phyloP scores from a whole-genome alignment of 2,113 vertebrate genomes.

The Heptranchias perlo region DNA sequence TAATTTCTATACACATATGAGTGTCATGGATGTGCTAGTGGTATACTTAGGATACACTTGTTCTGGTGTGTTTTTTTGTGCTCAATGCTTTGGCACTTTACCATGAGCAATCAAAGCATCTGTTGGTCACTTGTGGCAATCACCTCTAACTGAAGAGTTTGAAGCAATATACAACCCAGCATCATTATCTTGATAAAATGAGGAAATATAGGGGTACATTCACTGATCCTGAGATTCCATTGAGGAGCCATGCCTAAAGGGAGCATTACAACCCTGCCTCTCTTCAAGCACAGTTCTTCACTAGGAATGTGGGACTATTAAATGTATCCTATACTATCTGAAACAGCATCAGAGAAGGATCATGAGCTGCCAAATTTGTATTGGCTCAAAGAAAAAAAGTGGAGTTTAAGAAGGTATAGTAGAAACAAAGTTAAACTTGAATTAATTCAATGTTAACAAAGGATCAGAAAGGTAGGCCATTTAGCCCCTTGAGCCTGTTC shows the following conservation, averaged over 20 bases:
- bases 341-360: not conserved
- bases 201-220: not conserved
- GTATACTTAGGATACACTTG: not conserved
- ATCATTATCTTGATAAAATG: not conserved
- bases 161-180: not conserved
- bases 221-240: not conserved
- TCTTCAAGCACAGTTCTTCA: not conserved
- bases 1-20: not conserved
- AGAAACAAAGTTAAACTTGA: not conserved
- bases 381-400: not conserved
- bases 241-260: not conserved
- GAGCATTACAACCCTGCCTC: not conserved
- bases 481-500: not conserved
- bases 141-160: not conserved
- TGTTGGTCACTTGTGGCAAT: not conserved
- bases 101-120: not conserved
- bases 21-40: not conserved
- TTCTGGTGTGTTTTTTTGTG: not conserved
- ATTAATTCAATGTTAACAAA: conserved; percentile 14
- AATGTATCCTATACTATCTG: not conserved
- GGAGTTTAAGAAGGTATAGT: not conserved
- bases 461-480: not conserved
- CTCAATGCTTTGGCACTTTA: not conserved
- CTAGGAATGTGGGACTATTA: not conserved
- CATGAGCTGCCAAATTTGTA: not conserved